Evolutionary conservation across 1,140 invertebrate genomes (phyloP), one percentile per base, ranked within the genome.

Genomic region (Aradophagus sp.): DNA sequence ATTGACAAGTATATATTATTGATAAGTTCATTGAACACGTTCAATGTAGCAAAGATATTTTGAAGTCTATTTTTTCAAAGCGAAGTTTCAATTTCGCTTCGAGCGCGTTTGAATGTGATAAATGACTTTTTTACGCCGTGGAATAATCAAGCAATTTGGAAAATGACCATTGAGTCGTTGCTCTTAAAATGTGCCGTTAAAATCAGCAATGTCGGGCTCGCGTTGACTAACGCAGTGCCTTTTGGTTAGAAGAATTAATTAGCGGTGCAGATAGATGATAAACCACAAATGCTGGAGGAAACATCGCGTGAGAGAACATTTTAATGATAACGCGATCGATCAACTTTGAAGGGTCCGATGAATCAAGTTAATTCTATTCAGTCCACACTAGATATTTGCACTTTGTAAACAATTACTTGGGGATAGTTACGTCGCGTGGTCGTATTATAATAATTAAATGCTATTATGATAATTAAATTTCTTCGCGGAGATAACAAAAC

Each of bases 291-390:
- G 41, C 45, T 50, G 34, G 34, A 55, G 67, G 56, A 74, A 74
- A 70, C 59, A 61, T 65, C 65, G 61, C 56, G 63, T 68, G 73
- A 68, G 68, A 65, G 68, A 61, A 71, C 36, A 71, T 67, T 70
- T 74, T 74, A 67, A 74, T 71, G 52, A 67, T 59, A 65, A 36
- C 36, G 35, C 58, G 42, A 67, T 67, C 67, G 62, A 70, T 74
- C 73, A 74, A 70, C 27, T 68, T 59, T 68, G 50, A 75, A 68
- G 47, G 47, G 17, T 38, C 52, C 12, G 39, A 59, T 63, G 59
- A 68, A 59, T 73, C 62, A 53, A 50, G 62, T 67, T 67, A 53
- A 58, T 67, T 53, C 32, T 55, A 61, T 72, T 65, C 59, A 26
- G 23, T 38, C 47, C 16, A 48, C 61, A 65, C 61, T 65, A 59